A percentile compares a stretch with the other conserved stretches of the same genome.
Conservation (phyloP, 2,888 invertebrate genomes). For the Galerucella calmariensis region DNA sequence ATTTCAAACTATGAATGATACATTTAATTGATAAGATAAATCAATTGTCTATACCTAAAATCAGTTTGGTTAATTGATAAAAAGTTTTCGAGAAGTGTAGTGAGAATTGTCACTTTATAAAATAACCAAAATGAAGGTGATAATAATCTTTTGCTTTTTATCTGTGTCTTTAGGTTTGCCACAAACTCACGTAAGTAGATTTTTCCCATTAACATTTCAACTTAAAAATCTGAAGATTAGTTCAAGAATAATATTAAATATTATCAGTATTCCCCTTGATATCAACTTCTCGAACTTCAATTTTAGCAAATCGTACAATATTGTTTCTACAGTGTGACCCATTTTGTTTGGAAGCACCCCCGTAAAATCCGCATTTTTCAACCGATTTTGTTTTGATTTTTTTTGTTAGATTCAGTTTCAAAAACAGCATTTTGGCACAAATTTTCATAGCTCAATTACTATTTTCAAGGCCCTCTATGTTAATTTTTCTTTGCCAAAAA, state of each 20-base stretch:
- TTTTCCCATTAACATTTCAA: not conserved
- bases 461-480: no score
- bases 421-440: no score
- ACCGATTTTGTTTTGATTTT: no score
- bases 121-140: not conserved
- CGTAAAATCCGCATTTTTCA: no score
- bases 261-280: not conserved
- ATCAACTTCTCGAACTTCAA: not conserved
- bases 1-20: not conserved
- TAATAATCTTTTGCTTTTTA: not conserved
- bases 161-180: not conserved
- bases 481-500: no score
- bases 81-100: not conserved
- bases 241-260: not conserved
- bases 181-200: constrained; percentile 2
- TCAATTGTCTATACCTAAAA: not conserved
- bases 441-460: no score
- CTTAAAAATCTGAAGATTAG: not conserved
- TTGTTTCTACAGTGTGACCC: no score
- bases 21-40: not conserved
- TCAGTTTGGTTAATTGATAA: not conserved
- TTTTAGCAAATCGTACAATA: no score
- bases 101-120: not conserved
- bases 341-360: no score
- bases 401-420: no score